Evolutionary conservation across 2,888 invertebrate species (phyloP).

Genomic region (Phaedon cochleariae): DNA sequence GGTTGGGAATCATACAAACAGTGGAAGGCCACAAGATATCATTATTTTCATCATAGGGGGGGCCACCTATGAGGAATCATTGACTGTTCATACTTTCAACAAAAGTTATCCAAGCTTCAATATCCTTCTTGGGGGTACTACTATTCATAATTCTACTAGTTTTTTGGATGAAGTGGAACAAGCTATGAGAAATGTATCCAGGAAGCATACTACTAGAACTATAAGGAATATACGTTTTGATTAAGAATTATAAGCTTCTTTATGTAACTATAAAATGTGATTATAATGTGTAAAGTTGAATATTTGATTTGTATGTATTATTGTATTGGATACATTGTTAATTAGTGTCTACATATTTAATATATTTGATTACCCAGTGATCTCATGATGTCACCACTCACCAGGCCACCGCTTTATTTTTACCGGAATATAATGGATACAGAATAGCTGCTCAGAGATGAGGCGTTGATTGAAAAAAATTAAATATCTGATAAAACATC

Average conservation of each 20-base stretch:
- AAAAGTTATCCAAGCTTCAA: constrained; percentile 76
- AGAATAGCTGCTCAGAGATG: too few species aligned
- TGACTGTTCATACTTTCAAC: constrained; percentile 83
- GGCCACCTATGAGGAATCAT: constrained; percentile 94
- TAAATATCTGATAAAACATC: too few species aligned
- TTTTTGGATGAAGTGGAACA: constrained; percentile 80
- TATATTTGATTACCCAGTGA: too few species aligned
- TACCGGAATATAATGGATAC: too few species aligned
- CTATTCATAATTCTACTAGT: constrained; percentile 85
- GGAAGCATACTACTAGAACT: constrained; percentile 55
- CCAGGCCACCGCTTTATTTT: too few species aligned
- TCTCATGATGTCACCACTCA: too few species aligned
- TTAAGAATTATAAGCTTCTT: constrained; percentile 27
- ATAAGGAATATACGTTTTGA: constrained; percentile 51
- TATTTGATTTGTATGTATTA: constrained; percentile 13
- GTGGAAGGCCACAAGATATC: constrained; percentile 86
- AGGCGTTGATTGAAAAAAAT: too few species aligned
- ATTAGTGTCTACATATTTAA: too few species aligned
- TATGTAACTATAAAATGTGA: constrained; percentile 19
- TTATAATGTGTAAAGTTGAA: constrained; percentile 9
- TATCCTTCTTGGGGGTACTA: constrained; percentile 90
- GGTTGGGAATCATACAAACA: constrained; percentile 71
- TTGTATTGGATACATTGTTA: too few species aligned
- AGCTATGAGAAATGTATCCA: constrained; percentile 72
- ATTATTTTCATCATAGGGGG: constrained; percentile 97